Base-by-base conservation (phyloP, 2,797 vertebrate genomes). In the Merluccius polli region DNA sequence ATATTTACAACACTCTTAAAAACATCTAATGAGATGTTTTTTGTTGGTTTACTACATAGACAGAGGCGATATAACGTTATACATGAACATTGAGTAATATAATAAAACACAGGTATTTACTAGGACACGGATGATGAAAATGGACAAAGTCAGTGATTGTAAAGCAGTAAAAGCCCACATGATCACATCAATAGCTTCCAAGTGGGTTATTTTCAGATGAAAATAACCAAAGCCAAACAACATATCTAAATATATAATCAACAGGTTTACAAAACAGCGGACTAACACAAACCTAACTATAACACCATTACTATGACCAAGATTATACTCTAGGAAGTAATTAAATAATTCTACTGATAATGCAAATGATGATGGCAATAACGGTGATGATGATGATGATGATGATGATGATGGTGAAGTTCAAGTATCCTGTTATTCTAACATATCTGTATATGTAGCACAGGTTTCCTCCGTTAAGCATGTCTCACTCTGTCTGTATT, bases 401-500 rank as follows among this genome's bases (percentile, higher is more conserved):
- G 7, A 52, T n/a, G 13, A 21, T 3, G 21, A 52, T 52, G 21
- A 52, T 52, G 21, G 0, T 52, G 48, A 52, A 21, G 48, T 21
- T 21, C 48, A 52, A 16, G 52, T 24, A 63, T 24, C n/a, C n/a
- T 11, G n/a, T 63, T 63, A 27, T 27, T n/a, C 48, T 52, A 21
- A 24, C 52, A 63, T 63, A 63, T 63, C n/a, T n/a, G 7, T 52
- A n/a, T n/a, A 16, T 44, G n/a, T 1, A 27, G 12, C 52, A 63
- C n/a, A 63, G 52, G 52, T 27, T 12, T 31, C 27, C 12, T 12
- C 59, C 30, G 12, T 5, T 31, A 2, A 44, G 27, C 59, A 73
- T 35, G 74, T 76, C 65, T 73, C 24, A 59, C 4, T 24, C 67
- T 29, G 70, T 73, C 72, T 74, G 59, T 81, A 77, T 75, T 1